phyloP scores from a whole-genome alignment of 37 sponge, comb jelly and placozoan genomes.

The Ephydatia muelleri region DNA sequence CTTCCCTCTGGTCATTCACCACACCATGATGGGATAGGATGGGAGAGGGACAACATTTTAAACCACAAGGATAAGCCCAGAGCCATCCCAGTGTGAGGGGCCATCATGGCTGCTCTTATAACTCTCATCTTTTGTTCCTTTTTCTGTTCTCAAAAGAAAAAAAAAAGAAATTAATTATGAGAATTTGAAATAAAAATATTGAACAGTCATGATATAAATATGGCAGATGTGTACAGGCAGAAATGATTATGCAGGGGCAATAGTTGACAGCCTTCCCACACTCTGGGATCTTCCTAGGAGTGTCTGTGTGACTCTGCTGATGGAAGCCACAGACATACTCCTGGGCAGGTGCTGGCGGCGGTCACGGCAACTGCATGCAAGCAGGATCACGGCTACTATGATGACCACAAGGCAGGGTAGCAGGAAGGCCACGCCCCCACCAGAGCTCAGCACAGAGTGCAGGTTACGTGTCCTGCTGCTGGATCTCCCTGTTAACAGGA shows the following conservation, averaged over 20 bases:
- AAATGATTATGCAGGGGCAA: too few relatives aligned
- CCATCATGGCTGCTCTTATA: not conserved
- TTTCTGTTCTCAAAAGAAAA: too few relatives aligned
- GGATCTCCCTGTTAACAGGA: constrained; percentile 33
- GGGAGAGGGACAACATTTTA: constrained; percentile 38
- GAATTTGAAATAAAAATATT: too few relatives aligned
- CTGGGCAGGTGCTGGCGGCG: not conserved
- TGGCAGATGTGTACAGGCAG: too few relatives aligned
- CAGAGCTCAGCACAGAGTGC: not conserved
- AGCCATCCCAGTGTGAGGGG: constrained; percentile 38
- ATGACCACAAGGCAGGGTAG: constrained; percentile 38
- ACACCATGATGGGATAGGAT: constrained; percentile 74
- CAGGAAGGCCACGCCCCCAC: constrained; percentile 23
- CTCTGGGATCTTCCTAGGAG: too few relatives aligned
- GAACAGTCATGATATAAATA: too few relatives aligned
- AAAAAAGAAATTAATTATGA: too few relatives aligned
- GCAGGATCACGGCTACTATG: constrained; percentile 10
- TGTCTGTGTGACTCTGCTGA: too few relatives aligned
- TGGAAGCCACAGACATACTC: too few relatives aligned
- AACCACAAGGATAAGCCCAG: constrained; percentile 41
- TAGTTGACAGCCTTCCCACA: too few relatives aligned
- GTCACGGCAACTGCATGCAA: constrained; percentile 27
- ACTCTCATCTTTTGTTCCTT: too few relatives aligned
- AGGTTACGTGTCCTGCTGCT: constrained; percentile 24
- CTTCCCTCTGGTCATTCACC: constrained; percentile 82